These are phyloP conservation scores for Aselliscus stoliczkanus DNA, from an alignment of 2,797 vertebrate genomes.

Conservation along the genomic window DNA sequence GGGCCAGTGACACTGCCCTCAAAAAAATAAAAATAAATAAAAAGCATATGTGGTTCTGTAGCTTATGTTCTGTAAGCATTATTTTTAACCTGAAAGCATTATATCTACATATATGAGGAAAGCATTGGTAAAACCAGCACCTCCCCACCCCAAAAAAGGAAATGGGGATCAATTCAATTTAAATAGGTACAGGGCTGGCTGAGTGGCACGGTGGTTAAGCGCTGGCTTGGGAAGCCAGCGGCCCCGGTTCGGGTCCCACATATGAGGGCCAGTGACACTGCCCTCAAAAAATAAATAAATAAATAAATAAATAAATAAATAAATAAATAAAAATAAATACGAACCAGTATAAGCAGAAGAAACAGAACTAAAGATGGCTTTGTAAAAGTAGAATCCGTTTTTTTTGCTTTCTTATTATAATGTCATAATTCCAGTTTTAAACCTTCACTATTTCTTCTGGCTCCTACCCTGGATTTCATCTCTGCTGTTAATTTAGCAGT, in stretches of 20 bases:
- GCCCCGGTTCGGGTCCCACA: too few relatives aligned
- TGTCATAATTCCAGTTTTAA: conserved; percentile 44
- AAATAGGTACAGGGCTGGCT: too few relatives aligned
- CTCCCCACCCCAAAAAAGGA: neutral
- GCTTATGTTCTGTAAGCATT: neutral
- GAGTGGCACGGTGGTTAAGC: too few relatives aligned
- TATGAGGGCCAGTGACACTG: too few relatives aligned
- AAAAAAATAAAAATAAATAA: too few relatives aligned
- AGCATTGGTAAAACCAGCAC: neutral
- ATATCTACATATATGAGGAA: neutral
- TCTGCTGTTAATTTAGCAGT: conserved; percentile 57
- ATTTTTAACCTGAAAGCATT: neutral
- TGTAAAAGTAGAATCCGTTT: neutral
- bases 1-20: too few relatives aligned
- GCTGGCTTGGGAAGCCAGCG: too few relatives aligned
- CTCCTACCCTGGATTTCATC: conserved; percentile 30
- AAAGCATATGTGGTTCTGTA: neutral
- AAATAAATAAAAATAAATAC: too few relatives aligned
- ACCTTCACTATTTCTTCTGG: conserved; percentile 49
- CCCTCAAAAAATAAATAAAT: too few relatives aligned
- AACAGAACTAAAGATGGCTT: neutral
- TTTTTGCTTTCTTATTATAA: neutral
- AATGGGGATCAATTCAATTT: neutral
- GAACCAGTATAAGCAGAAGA: neutral
- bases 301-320: too few relatives aligned